These are phyloP conservation scores for Teleogryllus occipitalis DNA, from an alignment of 1,140 invertebrate genomes.

Conservation along the genomic window DNA sequence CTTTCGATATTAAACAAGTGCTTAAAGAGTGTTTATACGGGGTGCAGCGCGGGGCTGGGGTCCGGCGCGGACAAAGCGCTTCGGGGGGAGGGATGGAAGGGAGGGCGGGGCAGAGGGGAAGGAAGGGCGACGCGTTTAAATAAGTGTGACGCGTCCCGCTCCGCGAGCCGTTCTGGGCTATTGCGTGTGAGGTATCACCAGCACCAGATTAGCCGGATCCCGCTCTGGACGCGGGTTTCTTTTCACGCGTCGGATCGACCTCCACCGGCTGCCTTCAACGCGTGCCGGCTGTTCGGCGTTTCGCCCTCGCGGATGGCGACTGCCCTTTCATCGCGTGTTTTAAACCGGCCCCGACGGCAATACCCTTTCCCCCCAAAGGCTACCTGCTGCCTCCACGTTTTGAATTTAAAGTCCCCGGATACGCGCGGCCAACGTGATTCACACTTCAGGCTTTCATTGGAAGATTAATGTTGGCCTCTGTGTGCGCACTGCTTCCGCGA, in stretches of 20 bases:
- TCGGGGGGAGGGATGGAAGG: too few relatives aligned
- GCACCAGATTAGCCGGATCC: not conserved
- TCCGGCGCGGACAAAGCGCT: not conserved
- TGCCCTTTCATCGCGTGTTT: not conserved
- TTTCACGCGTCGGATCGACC: not conserved
- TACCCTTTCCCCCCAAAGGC: not conserved
- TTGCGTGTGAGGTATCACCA: not conserved
- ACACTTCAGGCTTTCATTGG: not conserved
- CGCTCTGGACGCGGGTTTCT: not conserved
- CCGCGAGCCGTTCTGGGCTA: not conserved
- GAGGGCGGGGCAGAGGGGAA: not conserved
- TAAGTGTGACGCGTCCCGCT: not conserved
- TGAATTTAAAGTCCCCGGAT: not conserved
- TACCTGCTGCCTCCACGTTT: not conserved
- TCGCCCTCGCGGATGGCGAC: too few relatives aligned
- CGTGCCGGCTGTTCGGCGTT: too few relatives aligned
- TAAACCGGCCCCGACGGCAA: not conserved
- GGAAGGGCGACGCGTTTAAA: not conserved
- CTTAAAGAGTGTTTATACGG: constrained; percentile 4
- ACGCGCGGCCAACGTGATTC: not conserved
- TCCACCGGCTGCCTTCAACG: not conserved
- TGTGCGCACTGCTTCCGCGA: too few relatives aligned
- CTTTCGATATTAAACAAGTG: constrained; percentile 5
- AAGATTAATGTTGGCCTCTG: not conserved
- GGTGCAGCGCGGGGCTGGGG: too few relatives aligned